Base-by-base conservation (phyloP, 2,888 invertebrate genomes). In the Caenorhabditis sp. region DNA sequence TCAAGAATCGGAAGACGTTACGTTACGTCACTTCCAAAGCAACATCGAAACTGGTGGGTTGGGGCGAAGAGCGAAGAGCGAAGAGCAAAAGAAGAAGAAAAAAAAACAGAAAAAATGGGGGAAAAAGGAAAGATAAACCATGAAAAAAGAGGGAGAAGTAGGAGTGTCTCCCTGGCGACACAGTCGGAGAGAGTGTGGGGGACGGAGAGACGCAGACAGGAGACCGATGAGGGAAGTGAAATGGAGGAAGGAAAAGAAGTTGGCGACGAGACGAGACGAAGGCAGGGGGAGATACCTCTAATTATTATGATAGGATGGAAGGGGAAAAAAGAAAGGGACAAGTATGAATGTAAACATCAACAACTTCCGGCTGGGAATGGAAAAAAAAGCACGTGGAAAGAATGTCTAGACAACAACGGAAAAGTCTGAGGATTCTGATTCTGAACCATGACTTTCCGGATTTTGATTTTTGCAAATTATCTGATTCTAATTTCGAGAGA, bases 81-180 rank as follows among this genome's bases (percentile, higher is more conserved):
- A 24, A 51, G n/a, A n/a, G n/a, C n/a, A n/a, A n/a, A n/a, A n/a
- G 32, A 28, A 26, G 26, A 26, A 55, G 55, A n/a, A 2, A n/a
- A n/a, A 26, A 55, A 28, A 55, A 55, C n/a, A 55, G 5, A 28
- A 55, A 28, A 47, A 2, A 28, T 47, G 28, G 50, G 6, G 5
- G 18, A 50, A 50, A 50, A 50, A 50, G 18, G 18, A 2, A 20
- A 50, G 50, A 18, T n/a, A 50, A 18, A 50, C 8, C 15, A 8
- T 44, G 18, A 9, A 32, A 6, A 32, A 9, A 4, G n/a, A 15
- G 55, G n/a, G 28, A 28, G 26, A 28, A 28, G 28, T n/a, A 55
- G 22, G 26, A 55, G 55, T 28, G 55, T 55, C 55, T 28, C 55
- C 55, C 28, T 55, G 55, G n/a, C 26, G 55, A 55, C 55, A 47